Evolutionary conservation across 2,113 vertebrate genomes (phyloP).

Genomic region (Leptosomus discolor): DNA sequence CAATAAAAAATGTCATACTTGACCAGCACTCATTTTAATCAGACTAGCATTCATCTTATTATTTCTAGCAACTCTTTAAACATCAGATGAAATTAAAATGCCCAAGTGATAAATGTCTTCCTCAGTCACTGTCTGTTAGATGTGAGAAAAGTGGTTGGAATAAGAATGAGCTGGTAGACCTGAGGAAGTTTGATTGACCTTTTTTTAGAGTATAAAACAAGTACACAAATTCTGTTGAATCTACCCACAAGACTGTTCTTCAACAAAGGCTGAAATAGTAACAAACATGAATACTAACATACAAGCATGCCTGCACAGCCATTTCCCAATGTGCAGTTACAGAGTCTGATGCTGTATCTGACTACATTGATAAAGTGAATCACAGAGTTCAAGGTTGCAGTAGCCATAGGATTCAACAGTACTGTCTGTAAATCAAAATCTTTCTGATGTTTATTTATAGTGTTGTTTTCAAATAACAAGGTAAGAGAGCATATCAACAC

Average conservation of each 20-base stretch:
- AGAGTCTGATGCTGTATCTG: not conserved
- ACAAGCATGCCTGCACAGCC: not conserved
- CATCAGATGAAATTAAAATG: not conserved
- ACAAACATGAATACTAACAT: not conserved
- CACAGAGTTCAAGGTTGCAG: not conserved
- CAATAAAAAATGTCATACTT: not conserved
- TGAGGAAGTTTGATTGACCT: not conserved
- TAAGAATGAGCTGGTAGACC: not conserved
- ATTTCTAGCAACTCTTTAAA: not conserved
- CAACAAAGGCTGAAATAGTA: not conserved
- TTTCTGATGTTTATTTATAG: not conserved
- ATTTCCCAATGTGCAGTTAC: not conserved
- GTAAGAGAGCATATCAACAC: not conserved
- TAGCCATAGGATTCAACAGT: not conserved
- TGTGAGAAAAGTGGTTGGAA: not conserved
- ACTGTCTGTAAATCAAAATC: not conserved
- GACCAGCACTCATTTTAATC: conserved; percentile 20
- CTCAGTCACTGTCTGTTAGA: not conserved
- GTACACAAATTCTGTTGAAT: not conserved
- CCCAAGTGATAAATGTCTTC: not conserved
- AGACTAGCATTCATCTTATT: not conserved
- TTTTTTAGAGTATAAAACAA: not conserved
- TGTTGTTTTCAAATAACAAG: not conserved
- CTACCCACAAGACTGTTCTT: not conserved
- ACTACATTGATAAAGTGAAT: not conserved